phyloP scores from a whole-genome alignment of 2,113 vertebrate species.

The Ctenomys sociabilis region DNA sequence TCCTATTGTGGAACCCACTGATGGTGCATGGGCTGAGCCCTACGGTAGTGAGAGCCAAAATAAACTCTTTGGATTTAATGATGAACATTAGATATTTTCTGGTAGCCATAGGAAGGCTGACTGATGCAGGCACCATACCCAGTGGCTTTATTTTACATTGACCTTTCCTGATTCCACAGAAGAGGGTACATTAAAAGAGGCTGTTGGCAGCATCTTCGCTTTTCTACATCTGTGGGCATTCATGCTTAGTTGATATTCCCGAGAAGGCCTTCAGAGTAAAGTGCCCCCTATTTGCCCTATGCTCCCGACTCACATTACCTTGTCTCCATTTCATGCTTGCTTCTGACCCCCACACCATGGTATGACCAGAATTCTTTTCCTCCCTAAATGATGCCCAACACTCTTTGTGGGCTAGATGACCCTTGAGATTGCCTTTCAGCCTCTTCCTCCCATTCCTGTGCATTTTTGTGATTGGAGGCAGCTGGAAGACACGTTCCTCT shows the following conservation, averaged over 20 bases:
- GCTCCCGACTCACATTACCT: not conserved
- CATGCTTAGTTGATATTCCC: not conserved
- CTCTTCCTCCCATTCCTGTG: rapidly evolving
- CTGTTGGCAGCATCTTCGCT: not conserved
- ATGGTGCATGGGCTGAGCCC: not conserved
- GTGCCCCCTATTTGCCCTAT: not conserved
- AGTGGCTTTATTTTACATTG: conserved; percentile 8
- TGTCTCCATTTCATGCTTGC: not conserved
- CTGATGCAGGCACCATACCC: not conserved
- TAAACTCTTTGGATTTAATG: not conserved
- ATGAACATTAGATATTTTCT: not conserved
- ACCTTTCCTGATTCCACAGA: not conserved
- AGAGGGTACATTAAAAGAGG: not conserved
- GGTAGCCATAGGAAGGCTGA: not conserved
- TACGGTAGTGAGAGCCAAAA: not conserved
- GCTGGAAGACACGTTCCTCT: not conserved
- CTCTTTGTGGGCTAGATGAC: not conserved
- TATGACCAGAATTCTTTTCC: not conserved
- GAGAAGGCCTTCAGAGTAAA: not conserved
- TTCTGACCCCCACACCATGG: not conserved
- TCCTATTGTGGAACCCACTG: not conserved
- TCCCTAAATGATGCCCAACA: not conserved
- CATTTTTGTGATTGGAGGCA: not conserved
- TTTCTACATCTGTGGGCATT: not conserved
- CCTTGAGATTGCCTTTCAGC: not conserved